Evolutionary conservation across 2,113 vertebrate genomes (phyloP).

Genomic region (Leptodactylus fuscus): DNA sequence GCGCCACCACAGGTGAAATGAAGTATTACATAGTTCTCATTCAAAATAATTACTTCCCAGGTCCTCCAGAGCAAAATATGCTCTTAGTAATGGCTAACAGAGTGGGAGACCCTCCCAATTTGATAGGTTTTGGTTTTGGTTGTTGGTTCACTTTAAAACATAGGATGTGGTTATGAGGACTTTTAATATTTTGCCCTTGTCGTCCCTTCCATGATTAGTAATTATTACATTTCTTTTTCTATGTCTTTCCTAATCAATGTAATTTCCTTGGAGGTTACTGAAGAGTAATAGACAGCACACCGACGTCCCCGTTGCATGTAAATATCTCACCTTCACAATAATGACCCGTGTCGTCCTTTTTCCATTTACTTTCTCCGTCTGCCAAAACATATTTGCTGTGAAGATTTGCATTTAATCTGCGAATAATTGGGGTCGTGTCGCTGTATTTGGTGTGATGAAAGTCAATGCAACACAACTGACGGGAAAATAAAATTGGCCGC

Average conservation of each 20-base stretch:
- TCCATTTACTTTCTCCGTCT: slow-evolving; percentile 10
- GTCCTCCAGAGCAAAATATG: too few species aligned
- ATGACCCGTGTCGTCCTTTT: slow-evolving; percentile 23
- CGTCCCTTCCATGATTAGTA: background rate
- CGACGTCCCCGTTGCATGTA: background rate
- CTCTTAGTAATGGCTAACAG: too few species aligned
- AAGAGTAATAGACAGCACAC: background rate
- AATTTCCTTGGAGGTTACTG: background rate
- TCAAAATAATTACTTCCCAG: too few species aligned
- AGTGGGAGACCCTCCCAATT: too few species aligned
- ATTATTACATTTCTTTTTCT: slow-evolving; percentile 20
- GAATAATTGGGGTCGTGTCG: slow-evolving; percentile 23
- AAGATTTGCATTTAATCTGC: slow-evolving; percentile 46
- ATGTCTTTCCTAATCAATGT: slow-evolving; percentile 26
- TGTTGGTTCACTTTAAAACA: too few species aligned
- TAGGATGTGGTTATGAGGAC: background rate
- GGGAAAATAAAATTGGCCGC: background rate
- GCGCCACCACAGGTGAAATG: too few species aligned
- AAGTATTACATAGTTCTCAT: too few species aligned
- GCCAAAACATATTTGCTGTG: slow-evolving; percentile 44
- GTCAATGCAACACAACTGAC: slow-evolving; percentile 6
- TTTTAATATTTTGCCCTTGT: background rate
- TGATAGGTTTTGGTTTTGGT: too few species aligned
- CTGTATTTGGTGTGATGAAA: slow-evolving; percentile 19
- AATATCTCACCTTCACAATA: slow-evolving; percentile 34